phyloP scores from a whole-genome alignment of 2,113 vertebrate species.

The Microtus richardsoni region DNA sequence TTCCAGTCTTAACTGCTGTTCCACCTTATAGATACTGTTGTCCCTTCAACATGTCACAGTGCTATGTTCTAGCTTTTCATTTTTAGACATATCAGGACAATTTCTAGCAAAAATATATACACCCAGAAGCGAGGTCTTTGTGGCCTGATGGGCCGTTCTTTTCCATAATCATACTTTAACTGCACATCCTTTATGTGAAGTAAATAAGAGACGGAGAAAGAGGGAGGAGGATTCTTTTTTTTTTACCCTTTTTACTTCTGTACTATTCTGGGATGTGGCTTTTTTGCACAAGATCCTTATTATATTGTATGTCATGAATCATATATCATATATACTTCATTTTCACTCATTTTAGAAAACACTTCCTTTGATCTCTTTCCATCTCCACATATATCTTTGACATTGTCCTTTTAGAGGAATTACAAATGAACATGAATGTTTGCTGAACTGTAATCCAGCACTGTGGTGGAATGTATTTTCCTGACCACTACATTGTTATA shows the following conservation, averaged over 20 bases:
- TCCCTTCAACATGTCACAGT: neutral
- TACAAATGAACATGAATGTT: conserved; percentile 16
- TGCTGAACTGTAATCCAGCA: conserved; percentile 41
- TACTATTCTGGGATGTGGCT: neutral
- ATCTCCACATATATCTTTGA: conserved; percentile 39
- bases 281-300: neutral
- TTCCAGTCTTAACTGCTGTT: neutral
- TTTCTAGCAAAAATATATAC: neutral
- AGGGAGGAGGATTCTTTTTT: neutral
- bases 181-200: neutral
- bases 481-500: conserved; percentile 79
- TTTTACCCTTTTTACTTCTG: neutral
- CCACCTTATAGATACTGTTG: neutral
- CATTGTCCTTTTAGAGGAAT: conserved; percentile 1
- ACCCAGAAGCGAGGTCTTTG: neutral
- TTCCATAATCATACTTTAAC: neutral
- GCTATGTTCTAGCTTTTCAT: neutral
- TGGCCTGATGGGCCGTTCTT: neutral
- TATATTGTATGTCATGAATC: neutral
- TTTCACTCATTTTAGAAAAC: conserved; percentile 22
- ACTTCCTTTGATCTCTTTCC: conserved; percentile 37
- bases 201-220: neutral
- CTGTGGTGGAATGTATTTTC: conserved; percentile 60
- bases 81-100: neutral
- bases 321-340: neutral